Base-by-base conservation (phyloP, 2,888 invertebrate genomes). In the Drymonia ruficornis region DNA sequence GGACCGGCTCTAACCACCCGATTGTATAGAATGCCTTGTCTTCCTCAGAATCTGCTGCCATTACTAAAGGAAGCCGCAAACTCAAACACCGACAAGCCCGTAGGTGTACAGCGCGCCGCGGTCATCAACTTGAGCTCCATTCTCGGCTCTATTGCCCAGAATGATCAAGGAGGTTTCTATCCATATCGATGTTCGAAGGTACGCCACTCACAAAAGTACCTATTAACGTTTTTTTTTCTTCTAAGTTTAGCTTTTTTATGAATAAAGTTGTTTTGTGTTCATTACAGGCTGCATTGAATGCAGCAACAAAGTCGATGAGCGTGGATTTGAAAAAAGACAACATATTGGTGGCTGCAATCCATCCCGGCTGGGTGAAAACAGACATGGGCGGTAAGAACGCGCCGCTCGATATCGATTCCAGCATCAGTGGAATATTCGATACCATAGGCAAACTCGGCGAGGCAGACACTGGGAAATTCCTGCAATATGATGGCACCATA, bases 351-450 rank as follows among this genome's bases (percentile, higher is more conserved):
- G 93, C 95, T 0, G 93, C 93, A 53, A 80, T 98, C 57, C 98
- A 98, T 87, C 98, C 98, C 0, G 98, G 98, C 2, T 98, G 98
- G 98, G 97, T 98, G 8, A 95, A 95, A 80, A 98, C 98, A 0
- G 96, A 96, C 65, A 96, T 98, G 97, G 98, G 98, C 5, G 98
- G 98, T 5, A 85, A 93, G 40, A 95, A 94, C 65, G 98, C 98
- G 0, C 95, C 96, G 0, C 86, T 98, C 34, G 95, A 95, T 50
- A 89, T 97, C 1, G 94, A 95, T 23, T 93, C 94, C 1, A 96
- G 97, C 78, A 94, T 95, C 6, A 77, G 77, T 0, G 93, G 93
- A 16, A 95, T 98, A 55, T 84, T 98, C 16, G 83, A 94, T 7
- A 95, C 96, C 4, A 83, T 98, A 44, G 76, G 86, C 40, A 89